Conservation (phyloP, 1,140 invertebrate genomes). For the Zelostemma sp. region DNA sequence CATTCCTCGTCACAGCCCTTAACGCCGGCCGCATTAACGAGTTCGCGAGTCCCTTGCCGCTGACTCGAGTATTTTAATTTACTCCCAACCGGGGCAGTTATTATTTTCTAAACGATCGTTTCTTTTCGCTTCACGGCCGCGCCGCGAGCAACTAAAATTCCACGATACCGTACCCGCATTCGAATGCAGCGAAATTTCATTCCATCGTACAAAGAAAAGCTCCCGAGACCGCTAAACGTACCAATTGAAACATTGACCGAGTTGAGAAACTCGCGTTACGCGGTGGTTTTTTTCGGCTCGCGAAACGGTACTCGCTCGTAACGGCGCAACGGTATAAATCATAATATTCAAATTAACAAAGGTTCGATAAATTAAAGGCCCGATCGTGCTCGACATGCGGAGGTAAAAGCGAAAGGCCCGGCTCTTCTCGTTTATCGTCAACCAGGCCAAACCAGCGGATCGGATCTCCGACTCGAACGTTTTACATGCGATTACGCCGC, state of each 20-base stretch:
- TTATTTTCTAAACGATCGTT: constrained; percentile 16
- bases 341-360: constrained; percentile 14
- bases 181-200: not conserved
- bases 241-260: not conserved
- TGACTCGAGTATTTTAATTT: constrained; percentile 26
- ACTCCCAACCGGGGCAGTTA: constrained; percentile 7
- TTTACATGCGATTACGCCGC: too few species aligned
- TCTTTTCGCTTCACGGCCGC: constrained; percentile 18
- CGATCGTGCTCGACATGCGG: not conserved
- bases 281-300: not conserved
- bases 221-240: not conserved
- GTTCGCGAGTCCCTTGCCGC: constrained; percentile 29
- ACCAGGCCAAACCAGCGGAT: not conserved
- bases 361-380: constrained; percentile 2
- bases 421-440: not conserved
- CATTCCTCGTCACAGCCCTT: constrained; percentile 34
- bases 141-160: not conserved
- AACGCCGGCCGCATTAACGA: constrained; percentile 35
- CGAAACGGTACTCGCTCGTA: not conserved
- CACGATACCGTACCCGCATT: too few species aligned
- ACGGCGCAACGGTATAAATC: constrained; percentile 5
- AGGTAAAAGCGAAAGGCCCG: constrained; percentile 6
- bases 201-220: not conserved
- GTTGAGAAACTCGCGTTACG: constrained; percentile 1
- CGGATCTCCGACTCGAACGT: too few species aligned